Evolutionary conservation across 2,888 invertebrate species (phyloP).

Genomic region (Phania funesta): DNA sequence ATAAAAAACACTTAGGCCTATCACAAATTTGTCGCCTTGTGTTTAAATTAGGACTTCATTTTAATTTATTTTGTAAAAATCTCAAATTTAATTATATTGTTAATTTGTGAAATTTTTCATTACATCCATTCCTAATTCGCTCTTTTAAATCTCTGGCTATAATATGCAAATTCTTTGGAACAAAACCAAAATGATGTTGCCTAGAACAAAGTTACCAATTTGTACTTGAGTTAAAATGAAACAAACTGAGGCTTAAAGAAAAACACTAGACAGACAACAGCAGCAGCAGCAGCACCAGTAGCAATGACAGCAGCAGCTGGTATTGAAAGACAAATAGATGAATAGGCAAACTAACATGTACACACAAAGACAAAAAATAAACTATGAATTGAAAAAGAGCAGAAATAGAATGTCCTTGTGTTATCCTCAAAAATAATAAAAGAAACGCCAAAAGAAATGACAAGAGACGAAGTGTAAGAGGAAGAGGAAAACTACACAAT

Average conservation of each 20-base stretch:
- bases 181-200: constrained; percentile 12
- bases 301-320: neutral
- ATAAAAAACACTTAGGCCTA: no score
- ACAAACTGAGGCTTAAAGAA: constrained; percentile 18
- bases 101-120: no score
- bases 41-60: no score
- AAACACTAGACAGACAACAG: constrained; percentile 1
- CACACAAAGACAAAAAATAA: neutral
- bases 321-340: constrained; percentile 18
- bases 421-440: constrained; percentile 21
- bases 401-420: constrained; percentile 61
- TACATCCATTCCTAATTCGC: neutral
- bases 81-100: no score
- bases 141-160: neutral
- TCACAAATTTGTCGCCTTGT: no score
- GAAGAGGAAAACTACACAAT: constrained; percentile 9
- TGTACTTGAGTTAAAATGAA: constrained; percentile 31
- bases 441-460: neutral
- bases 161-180: neutral
- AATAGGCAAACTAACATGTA: constrained; percentile 9
- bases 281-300: neutral
- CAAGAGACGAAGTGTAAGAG: neutral
- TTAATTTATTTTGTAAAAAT: no score
- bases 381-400: constrained; percentile 53
- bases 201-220: constrained; percentile 27